Conservation (phyloP, 1,140 invertebrate genomes). For the Linepithema humile region DNA sequence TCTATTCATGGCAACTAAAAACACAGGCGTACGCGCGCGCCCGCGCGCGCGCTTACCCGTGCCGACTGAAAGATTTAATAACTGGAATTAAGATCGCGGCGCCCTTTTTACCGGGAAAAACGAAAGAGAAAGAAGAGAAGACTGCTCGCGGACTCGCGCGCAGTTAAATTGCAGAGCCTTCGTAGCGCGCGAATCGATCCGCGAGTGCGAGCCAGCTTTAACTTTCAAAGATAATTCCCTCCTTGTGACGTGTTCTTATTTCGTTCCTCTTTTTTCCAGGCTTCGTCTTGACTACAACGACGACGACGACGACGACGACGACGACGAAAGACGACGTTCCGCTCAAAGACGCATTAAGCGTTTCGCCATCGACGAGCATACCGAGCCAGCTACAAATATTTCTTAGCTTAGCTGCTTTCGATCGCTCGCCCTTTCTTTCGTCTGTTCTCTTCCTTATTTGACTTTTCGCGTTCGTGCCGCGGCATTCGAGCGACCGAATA, state of each 20-base stretch:
- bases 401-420: slow-evolving; percentile 1
- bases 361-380: slow-evolving; percentile 25
- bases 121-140: not conserved
- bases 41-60: slow-evolving; percentile 32
- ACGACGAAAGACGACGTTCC: slow-evolving; percentile 13
- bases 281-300: not conserved
- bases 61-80: slow-evolving; percentile 57
- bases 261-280: slow-evolving; percentile 41
- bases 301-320: not conserved
- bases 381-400: slow-evolving; percentile 22
- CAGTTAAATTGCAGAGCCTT: slow-evolving; percentile 43
- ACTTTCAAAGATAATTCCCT: slow-evolving; percentile 57
- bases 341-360: slow-evolving; percentile 30
- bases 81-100: slow-evolving; percentile 51
- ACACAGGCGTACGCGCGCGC: slow-evolving; percentile 41
- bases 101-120: slow-evolving; percentile 23
- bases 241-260: slow-evolving; percentile 42
- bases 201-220: slow-evolving; percentile 39
- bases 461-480: not conserved
- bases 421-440: slow-evolving; percentile 12
- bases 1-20: slow-evolving; percentile 56
- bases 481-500: slow-evolving; percentile 15
- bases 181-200: slow-evolving; percentile 43
- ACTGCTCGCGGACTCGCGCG: slow-evolving; percentile 14
- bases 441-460: not conserved